phyloP scores from a whole-genome alignment of 1,140 invertebrate genomes.

The Leptinotarsa lineolata region DNA sequence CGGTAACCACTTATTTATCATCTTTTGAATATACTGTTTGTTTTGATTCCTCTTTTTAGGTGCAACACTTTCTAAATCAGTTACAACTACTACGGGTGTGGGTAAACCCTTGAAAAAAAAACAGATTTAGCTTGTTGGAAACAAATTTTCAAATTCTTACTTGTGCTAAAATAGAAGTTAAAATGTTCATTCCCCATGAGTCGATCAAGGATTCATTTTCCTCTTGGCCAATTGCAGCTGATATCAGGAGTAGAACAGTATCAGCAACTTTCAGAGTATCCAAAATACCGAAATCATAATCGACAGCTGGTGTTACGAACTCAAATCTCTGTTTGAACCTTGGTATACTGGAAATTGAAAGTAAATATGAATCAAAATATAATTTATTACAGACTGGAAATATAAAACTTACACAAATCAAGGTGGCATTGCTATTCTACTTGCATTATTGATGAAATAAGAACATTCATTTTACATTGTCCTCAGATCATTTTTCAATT shows the following conservation, averaged over 20 bases:
- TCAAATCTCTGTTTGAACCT: slow-evolving; percentile 86
- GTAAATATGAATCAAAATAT: slow-evolving; percentile 10
- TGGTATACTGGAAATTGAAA: slow-evolving; percentile 66
- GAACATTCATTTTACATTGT: too few species aligned
- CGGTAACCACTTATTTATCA: slow-evolving; percentile 77
- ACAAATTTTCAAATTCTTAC: slow-evolving; percentile 31
- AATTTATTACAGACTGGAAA: not conserved
- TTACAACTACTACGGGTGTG: slow-evolving; percentile 75
- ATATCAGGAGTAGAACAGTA: slow-evolving; percentile 76
- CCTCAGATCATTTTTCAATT: too few species aligned
- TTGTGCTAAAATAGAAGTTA: slow-evolving; percentile 77
- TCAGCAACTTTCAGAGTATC: slow-evolving; percentile 87
- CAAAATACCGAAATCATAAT: slow-evolving; percentile 74
- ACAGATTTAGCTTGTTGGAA: slow-evolving; percentile 20
- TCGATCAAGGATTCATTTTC: slow-evolving; percentile 67
- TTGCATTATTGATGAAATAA: too few species aligned
- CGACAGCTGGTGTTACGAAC: slow-evolving; percentile 71
- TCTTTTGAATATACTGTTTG: slow-evolving; percentile 76
- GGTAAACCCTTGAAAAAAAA: slow-evolving; percentile 68
- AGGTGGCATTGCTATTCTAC: not conserved
- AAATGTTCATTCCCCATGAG: slow-evolving; percentile 74
- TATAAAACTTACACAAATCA: not conserved
- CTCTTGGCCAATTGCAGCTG: slow-evolving; percentile 60
- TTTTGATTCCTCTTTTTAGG: slow-evolving; percentile 74
- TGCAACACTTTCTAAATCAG: slow-evolving; percentile 73